Percentiles rank a stretch among this genome's conserved stretches.
Evolutionary conservation across 1,140 invertebrate genomes (phyloP).

Genomic region (Atta cephalotes): DNA sequence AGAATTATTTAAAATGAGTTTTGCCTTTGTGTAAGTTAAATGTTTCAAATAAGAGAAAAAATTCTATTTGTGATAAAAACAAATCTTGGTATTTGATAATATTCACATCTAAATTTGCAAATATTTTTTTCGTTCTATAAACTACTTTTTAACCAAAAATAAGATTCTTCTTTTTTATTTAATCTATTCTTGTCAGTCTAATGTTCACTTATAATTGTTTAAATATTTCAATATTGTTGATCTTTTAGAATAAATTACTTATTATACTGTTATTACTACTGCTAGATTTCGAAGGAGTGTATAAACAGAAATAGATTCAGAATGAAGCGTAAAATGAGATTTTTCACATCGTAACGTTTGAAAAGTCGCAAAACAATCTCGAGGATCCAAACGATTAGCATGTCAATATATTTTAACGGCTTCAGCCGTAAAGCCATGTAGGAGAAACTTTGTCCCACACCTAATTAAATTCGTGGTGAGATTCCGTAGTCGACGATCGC

Average conservation of each 20-base stretch:
- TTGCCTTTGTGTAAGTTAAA: background rate
- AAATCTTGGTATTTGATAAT: no score
- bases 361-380: constrained; percentile 14
- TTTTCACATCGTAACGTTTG: constrained; percentile 43
- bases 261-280: background rate
- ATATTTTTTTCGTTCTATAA: no score
- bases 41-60: no score
- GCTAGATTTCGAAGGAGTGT: background rate
- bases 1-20: background rate
- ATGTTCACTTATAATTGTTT: no score
- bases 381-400: constrained; percentile 22
- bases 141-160: no score
- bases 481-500: constrained; percentile 17
- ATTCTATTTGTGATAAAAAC: no score
- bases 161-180: no score
- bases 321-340: background rate
- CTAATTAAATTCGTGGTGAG: constrained; percentile 62
- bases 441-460: constrained; percentile 51
- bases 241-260: background rate
- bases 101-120: no score
- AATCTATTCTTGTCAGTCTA: no score
- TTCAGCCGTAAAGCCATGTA: constrained; percentile 32
- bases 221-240: background rate
- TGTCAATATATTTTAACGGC: constrained; percentile 47
- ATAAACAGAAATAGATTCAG: background rate